Evolutionary conservation across 37 sponge, comb jelly and placozoan genomes (phyloP), one percentile per base, ranked within the genome.

Genomic region (Ianthella basta): DNA sequence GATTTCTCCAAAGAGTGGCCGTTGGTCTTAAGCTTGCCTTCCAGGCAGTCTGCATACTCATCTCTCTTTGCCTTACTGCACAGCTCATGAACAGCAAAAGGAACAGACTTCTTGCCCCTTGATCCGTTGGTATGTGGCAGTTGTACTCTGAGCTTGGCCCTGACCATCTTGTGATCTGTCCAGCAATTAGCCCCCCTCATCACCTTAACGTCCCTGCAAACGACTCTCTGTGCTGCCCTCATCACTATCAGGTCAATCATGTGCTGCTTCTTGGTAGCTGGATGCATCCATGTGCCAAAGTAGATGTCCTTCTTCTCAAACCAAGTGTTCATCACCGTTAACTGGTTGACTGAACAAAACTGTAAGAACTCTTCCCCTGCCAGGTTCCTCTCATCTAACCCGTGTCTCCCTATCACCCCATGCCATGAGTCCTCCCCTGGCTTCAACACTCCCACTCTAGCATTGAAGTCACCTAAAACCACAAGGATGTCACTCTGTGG

Each of bases 251-350:
- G 59, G 41, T 85, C 85, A 85, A 85, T 85, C 25, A 29, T 35
- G 33, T 80, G 81, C 81, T 36, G 21, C 59, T 53, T 55, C 60
- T 80, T 80, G 18, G 59, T 56, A 56, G 32, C 77, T 85, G 15
- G 85, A 39, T 85, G 78, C 60, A 63, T 65, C 85, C 85, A 85
- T 50, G 85, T 86, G 66, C 69, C 34, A 34, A 68, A 16, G 50
- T 79, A 35, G 2, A 56, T 56, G 27, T 15, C n/a, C 87, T 59
- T 86, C 81, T 63, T 79, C 39, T 79, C 34, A 86, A 80, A 79
- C 80, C 14, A 33, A 50, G 87, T 80, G 72, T 80, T 80, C 80
- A 86, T 86, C 53, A 86, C 70, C 36, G 81, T 39, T 20, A 86
- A 53, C 38, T 59, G 68, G 80, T 86, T 80, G 35, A 40, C 16